Base-by-base conservation (phyloP, 2,113 vertebrate genomes). In the Capreolus pygargus region DNA sequence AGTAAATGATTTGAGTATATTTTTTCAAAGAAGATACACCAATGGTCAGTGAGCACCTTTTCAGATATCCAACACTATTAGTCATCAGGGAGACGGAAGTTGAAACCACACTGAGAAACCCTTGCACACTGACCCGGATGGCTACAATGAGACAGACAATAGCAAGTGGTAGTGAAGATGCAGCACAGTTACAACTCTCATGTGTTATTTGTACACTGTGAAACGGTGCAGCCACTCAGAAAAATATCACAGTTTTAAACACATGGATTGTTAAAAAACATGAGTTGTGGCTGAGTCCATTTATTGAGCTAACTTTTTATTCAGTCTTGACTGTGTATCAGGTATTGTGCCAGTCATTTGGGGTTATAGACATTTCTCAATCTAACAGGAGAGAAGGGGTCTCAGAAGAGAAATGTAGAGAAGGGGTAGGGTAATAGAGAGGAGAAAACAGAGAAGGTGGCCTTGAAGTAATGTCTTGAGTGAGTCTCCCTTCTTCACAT, bases 161-260 rank as follows among this genome's bases (percentile, higher is more conserved):
- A 27, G 55, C 70, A 16, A 6, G 28, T 7, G 54, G 7, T 14
- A 1, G 21, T 25, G 39, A 21, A 28, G 28, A 4, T 11, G 21
- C 1, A 10, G 39, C 2, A 5, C 43, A n/a, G 43, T 1, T 33
- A 21, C 39, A 79, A 0, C 11, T 16, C 15, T 39, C 23, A 27
- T 3, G 6, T 0, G 36, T 7, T 52, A 17, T 47, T 19, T 28
- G 33, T 67, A 17, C 45, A 19, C 36, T 64, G 23, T 33, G 19
- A 52, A 13, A 36, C 25, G 76, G 70, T 50, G 28, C 47, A 15
- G 8, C 78, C 45, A 33, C 45, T 5, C 78, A 50, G 58, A 60
- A 67, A 39, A 50, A 39, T 4, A 39, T 30, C 60, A 36, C 50
- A 27, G 36, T 6, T 33, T 23, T 1, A 47, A 47, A 64, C 23